Conservation (phyloP, 2,113 vertebrate genomes). For the Tychaedon coryphoeus region DNA sequence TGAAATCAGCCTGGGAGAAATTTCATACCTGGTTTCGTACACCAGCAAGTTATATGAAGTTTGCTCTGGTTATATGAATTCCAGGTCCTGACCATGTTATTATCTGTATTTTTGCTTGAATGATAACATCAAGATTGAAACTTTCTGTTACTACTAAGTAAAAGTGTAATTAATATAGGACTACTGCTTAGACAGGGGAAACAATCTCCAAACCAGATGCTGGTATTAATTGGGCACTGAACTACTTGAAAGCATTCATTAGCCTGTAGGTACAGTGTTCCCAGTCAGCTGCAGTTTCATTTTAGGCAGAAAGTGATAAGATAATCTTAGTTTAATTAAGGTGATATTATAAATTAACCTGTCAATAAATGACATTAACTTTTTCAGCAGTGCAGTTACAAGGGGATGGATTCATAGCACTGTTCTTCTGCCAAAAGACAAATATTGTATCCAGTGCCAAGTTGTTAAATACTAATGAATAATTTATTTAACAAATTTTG, state of each 20-base stretch:
- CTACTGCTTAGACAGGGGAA: not conserved
- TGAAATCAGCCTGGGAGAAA: not conserved
- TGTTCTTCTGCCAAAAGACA: not conserved
- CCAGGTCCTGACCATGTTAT: not conserved
- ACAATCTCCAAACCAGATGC: not conserved
- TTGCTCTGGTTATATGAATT: not conserved
- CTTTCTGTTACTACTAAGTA: not conserved
- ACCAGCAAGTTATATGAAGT: not conserved
- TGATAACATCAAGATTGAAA: not conserved
- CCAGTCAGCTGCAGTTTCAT: not conserved
- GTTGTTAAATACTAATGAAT: slow-evolving; percentile 35
- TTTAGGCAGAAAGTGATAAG: slow-evolving; percentile 15
- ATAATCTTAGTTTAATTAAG: slow-evolving; percentile 34
- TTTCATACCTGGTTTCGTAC: not conserved
- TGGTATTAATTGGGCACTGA: not conserved
- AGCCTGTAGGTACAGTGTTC: not conserved
- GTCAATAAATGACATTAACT: slow-evolving; percentile 18
- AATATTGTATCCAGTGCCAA: not conserved
- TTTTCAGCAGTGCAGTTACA: slow-evolving; percentile 13
- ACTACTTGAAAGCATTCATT: not conserved
- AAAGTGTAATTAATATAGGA: not conserved
- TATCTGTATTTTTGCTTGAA: not conserved
- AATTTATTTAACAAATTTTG: slow-evolving; percentile 36
- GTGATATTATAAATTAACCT: slow-evolving; percentile 38
- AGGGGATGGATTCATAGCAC: not conserved